Percentiles rank a stretch among this genome's conserved stretches.
phyloP scores from a whole-genome alignment of 2,113 vertebrate species.

The Poicephalus meyeri region DNA sequence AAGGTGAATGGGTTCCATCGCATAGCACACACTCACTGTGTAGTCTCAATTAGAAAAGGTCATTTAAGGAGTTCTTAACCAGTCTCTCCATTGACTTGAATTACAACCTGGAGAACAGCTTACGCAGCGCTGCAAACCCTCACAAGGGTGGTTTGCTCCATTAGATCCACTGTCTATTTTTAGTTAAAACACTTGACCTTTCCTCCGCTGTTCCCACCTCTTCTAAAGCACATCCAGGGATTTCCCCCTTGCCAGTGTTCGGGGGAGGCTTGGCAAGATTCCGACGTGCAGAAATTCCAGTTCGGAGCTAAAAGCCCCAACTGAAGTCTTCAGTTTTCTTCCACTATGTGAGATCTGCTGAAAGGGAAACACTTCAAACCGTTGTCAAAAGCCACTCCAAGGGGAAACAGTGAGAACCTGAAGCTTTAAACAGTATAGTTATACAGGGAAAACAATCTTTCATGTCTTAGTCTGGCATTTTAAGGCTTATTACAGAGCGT shows the following conservation, averaged over 20 bases:
- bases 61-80: not conserved
- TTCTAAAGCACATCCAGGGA: not conserved
- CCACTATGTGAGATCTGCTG: too few species aligned
- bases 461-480: too few species aligned
- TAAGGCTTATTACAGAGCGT: too few species aligned
- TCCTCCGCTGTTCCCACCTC: not conserved
- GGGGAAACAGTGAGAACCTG: too few species aligned
- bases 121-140: not conserved
- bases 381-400: too few species aligned
- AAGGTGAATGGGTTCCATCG: not conserved
- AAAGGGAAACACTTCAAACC: too few species aligned
- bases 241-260: not conserved
- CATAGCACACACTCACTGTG: not conserved
- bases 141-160: not conserved
- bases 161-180: not conserved
- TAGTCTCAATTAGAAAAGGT: not conserved
- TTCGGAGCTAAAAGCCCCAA: not conserved
- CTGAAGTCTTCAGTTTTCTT: not conserved
- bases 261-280: not conserved
- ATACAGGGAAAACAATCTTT: too few species aligned
- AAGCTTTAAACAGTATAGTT: too few species aligned
- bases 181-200: not conserved
- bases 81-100: not conserved
- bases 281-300: not conserved
- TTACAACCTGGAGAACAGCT: not conserved